Base-by-base conservation (phyloP, 2,888 invertebrate genomes). In the Drosophila formosana region DNA sequence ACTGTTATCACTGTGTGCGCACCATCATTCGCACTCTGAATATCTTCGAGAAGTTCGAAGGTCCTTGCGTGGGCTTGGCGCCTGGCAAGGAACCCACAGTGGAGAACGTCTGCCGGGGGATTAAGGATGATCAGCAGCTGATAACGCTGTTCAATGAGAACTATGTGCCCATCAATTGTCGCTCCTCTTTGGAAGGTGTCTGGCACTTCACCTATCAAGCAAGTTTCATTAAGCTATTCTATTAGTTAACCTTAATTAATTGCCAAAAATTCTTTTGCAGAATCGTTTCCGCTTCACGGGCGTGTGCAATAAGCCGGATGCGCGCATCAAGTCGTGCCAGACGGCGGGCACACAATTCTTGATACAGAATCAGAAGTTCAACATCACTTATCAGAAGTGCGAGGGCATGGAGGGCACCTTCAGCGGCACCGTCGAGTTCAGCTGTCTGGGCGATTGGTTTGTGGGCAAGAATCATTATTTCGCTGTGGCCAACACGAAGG, bases 401-500 rank as follows among this genome's bases (percentile, higher is more conserved):
- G 94, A 95, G 61, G 97, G 97, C 71, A 97, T 98, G 97, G 95
- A 96, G 13, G 97, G 96, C 56, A 97, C 97, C 9, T 97, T 97
- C 92, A 96, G 96, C 92, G 98, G 97, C 93, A 96, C 96, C 69
- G 97, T 98, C 6, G 98, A 98, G 92, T 98, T 96, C 92, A 97
- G 96, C 92, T 98, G 98, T 89, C 93, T 98, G 69, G 98, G 98
- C 1, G 97, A 98, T 93, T 98, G 98, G 98, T 98, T 98, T 92
- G 96, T 98, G 28, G 97, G 96, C 11, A 98, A 98, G 90, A 98
- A 99, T 93, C 98, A 98, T 89, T 99, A 96, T 92, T 98, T 99
- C 92, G 99, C 98, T 60, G 98, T 98, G n/a, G 97, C 97, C 6
- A 98, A 99, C 90, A 98, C 98, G 0, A 98, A 98, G 88, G 98